phyloP scores from a whole-genome alignment of 2,113 vertebrate genomes.

The Ia io region DNA sequence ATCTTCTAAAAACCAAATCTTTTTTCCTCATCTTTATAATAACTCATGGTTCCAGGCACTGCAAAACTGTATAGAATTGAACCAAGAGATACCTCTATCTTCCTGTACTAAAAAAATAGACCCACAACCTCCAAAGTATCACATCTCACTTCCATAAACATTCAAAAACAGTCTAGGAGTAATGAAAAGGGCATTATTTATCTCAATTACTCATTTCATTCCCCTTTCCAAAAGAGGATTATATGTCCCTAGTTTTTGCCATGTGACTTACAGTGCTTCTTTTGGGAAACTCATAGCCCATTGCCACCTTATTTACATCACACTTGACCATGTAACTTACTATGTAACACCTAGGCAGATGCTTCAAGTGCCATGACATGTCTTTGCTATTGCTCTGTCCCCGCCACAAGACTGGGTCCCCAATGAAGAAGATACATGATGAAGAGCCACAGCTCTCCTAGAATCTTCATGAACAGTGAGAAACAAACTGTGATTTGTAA shows the following conservation, averaged over 20 bases:
- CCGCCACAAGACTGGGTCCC: accelerated
- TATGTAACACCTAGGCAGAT: not conserved
- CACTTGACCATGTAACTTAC: not conserved
- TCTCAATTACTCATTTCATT: not conserved
- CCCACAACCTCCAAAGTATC: not conserved
- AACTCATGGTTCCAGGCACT: not conserved
- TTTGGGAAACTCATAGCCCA: not conserved
- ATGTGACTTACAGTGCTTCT: not conserved
- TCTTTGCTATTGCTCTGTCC: not conserved
- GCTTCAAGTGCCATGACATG: not conserved
- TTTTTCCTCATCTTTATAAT: not conserved
- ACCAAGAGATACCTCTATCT: not conserved
- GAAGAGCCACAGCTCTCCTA: not conserved
- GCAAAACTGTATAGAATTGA: not conserved
- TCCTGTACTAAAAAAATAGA: not conserved
- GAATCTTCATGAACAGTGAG: not conserved
- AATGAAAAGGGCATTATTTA: not conserved
- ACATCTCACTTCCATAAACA: not conserved
- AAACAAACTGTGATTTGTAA: not conserved
- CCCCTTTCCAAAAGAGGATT: not conserved
- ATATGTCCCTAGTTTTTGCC: not conserved
- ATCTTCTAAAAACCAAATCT: not conserved
- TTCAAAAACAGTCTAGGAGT: not conserved
- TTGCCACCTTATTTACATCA: not conserved
- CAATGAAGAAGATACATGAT: not conserved